These are phyloP conservation scores for Conchocele bisecta DNA, from an alignment of 2,888 invertebrate species.

Conservation along the genomic window DNA sequence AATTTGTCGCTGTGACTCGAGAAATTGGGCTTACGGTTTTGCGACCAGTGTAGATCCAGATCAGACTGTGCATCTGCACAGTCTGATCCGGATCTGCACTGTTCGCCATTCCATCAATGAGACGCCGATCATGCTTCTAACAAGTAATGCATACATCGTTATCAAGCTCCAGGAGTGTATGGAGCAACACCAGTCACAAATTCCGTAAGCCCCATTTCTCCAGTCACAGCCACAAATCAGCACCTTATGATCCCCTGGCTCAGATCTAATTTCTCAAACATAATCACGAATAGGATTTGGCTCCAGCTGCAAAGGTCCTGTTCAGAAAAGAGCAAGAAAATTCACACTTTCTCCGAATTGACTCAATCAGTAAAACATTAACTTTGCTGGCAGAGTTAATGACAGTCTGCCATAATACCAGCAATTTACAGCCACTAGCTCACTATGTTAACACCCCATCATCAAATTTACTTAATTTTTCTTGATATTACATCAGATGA, in stretches of 20 bases:
- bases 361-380: conserved; percentile 55
- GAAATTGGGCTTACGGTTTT: too few relatives aligned
- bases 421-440: conserved; percentile 50
- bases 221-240: too few relatives aligned
- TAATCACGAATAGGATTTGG: conserved; percentile 4
- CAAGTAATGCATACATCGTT: too few relatives aligned
- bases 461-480: conserved; percentile 53
- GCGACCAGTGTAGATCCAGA: too few relatives aligned
- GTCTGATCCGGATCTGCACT: too few relatives aligned
- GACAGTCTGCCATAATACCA: conserved; percentile 56
- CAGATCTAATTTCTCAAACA: conserved; percentile 48
- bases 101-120: too few relatives aligned
- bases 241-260: conserved; percentile 59
- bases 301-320: neutral
- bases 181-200: too few relatives aligned
- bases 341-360: conserved; percentile 48
- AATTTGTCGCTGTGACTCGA: too few relatives aligned
- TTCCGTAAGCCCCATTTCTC: too few relatives aligned
- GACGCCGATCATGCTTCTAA: too few relatives aligned
- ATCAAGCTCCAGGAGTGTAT: too few relatives aligned
- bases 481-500: conserved; percentile 56
- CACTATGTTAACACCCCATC: conserved; percentile 31
- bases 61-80: too few relatives aligned
- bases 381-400: conserved; percentile 49
- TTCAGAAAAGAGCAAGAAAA: conserved; percentile 1